Base-by-base conservation (phyloP, 1,140 invertebrate species). In the Conus ventricosus region DNA sequence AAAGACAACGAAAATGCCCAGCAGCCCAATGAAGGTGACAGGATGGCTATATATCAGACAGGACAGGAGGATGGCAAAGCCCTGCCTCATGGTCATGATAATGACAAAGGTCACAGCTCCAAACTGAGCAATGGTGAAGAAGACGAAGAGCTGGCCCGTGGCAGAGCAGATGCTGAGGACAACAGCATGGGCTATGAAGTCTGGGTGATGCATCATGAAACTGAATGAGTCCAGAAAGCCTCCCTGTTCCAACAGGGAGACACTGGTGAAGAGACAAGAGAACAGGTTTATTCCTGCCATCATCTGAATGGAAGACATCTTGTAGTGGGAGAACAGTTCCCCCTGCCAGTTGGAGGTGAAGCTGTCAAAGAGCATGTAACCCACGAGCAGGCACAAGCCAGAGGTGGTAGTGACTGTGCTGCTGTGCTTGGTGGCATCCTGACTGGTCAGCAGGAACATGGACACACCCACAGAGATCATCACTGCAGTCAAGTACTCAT, bases 291-390 rank as follows among this genome's bases (percentile, higher is more conserved):
- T 98, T 27, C 97, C 98, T 94, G 97, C 98, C 98, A 99, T 99
- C 98, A 99, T 99, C 96, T 99, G 98, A 90, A 99, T 96, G 71
- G 97, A 97, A 23, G 97, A 97, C 95, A 98, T 97, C 90, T 96
- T 92, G 94, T 99, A 98, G 78, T 97, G 96, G 27, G 95, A 97
- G 95, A 99, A 99, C 57, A 99, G 96, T 91, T 97, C 97, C 91
- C 97, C 97, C 96, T 99, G 99, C 98, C 99, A 99, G 95, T 99
- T 99, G 84, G 98, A 98, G 17, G 99, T 99, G 95, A 99, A 99
- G 95, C 98, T 98, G 95, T 99, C 99, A 95, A 99, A 98, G 75
- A 97, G 95, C 96, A 99, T 97, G 95, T 99, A 99, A 85, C 97
- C 97, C 90, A 97, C 87, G 90, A 99, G 96, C 88, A 99, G 96